phyloP scores from a whole-genome alignment of 2,797 vertebrate species.

The Tenualosa thibaudeaui region DNA sequence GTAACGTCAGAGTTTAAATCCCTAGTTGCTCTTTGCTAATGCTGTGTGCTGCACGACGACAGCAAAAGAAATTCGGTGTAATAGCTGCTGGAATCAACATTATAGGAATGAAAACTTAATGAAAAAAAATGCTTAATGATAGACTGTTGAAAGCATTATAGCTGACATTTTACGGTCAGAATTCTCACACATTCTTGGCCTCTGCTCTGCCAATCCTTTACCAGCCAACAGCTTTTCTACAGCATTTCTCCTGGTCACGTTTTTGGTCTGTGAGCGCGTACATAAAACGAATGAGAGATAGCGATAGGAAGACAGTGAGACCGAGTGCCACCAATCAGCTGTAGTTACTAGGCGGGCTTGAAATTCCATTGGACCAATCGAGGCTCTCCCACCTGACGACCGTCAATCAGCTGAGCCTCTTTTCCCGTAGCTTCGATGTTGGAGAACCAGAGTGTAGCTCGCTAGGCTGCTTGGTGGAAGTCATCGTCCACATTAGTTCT shows the following conservation, averaged over 20 bases:
- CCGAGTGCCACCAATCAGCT: constrained; percentile 43
- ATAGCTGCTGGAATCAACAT: background rate
- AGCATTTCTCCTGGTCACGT: constrained; percentile 50
- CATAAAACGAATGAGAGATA: constrained; percentile 30
- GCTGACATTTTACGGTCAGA: background rate
- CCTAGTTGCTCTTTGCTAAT: constrained; percentile 28
- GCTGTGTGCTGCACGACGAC: background rate
- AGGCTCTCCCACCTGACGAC: constrained; percentile 50
- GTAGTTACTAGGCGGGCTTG: constrained; percentile 54
- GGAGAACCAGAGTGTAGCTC: constrained; percentile 29
- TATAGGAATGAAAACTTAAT: no score
- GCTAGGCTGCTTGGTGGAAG: background rate
- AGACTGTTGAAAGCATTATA: background rate
- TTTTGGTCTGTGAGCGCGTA: constrained; percentile 42
- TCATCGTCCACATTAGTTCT: constrained; percentile 28
- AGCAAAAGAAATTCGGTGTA: background rate
- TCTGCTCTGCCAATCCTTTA: background rate
- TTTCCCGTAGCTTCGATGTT: constrained; percentile 51
- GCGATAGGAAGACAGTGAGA: constrained; percentile 19
- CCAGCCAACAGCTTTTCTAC: background rate
- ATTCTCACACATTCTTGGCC: background rate
- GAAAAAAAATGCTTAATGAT: background rate
- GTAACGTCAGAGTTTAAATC: constrained; percentile 47
- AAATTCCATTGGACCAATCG: constrained; percentile 48
- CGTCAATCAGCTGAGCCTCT: constrained; percentile 56